Percentiles rank a stretch among this genome's conserved stretches.
Evolutionary conservation across 2,888 invertebrate species (phyloP).

Genomic region (Drosophila subquinaria): DNA sequence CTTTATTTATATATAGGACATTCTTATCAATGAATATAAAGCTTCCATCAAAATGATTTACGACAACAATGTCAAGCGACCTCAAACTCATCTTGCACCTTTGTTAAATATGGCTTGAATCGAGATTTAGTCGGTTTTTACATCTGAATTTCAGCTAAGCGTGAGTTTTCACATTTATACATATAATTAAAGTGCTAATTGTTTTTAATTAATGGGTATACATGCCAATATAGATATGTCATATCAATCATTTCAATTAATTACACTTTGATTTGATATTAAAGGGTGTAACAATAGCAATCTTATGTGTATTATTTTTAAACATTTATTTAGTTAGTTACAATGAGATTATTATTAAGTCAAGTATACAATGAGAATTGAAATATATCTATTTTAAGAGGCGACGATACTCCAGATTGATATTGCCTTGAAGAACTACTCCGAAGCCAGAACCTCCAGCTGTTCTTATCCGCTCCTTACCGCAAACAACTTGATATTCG

Average conservation of each 20-base stretch:
- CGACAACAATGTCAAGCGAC: background rate
- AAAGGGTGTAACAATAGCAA: too few species aligned
- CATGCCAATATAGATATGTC: too few species aligned
- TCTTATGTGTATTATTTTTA: background rate
- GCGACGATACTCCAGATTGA: slow-evolving; percentile 68
- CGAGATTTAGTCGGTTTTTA: slow-evolving; percentile 3
- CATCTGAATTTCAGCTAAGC: background rate
- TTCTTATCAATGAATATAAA: slow-evolving; percentile 1
- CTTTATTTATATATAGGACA: background rate
- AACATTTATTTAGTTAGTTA: background rate
- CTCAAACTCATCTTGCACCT: background rate
- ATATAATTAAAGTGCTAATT: too few species aligned
- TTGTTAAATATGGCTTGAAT: background rate
- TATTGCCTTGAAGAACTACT: slow-evolving; percentile 67
- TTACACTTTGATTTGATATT: too few species aligned
- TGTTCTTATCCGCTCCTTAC: slow-evolving; percentile 19
- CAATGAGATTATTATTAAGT: background rate
- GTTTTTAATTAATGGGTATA: too few species aligned
- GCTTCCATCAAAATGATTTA: background rate
- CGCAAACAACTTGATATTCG: slow-evolving; percentile 59
- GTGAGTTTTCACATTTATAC: background rate
- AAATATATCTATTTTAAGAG: slow-evolving; percentile 39
- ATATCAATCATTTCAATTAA: too few species aligned
- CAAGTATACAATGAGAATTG: background rate
- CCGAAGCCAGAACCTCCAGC: slow-evolving; percentile 63